Evolutionary conservation across 1,140 invertebrate genomes (phyloP).

Genomic region (Drosophila paulistorum): DNA sequence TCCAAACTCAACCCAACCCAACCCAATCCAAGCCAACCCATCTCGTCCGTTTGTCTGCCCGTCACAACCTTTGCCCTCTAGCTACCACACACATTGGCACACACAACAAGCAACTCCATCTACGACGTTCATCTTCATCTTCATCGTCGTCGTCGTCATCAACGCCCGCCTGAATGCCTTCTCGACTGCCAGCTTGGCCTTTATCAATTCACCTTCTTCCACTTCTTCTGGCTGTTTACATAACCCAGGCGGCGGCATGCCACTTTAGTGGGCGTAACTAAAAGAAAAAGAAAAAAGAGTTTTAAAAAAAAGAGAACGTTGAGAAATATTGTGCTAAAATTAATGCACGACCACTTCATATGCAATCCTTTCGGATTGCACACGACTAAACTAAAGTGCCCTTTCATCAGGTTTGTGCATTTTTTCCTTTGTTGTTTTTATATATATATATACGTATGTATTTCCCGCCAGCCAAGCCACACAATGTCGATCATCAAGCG

Average conservation of each 20-base stretch:
- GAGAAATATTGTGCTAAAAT: slow-evolving; percentile 64
- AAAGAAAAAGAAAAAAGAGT: slow-evolving; percentile 18
- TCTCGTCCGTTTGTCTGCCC: neutral
- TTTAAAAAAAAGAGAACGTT: slow-evolving; percentile 1
- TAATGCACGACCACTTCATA: slow-evolving; percentile 68
- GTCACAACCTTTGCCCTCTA: slow-evolving; percentile 48
- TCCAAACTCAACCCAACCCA: neutral
- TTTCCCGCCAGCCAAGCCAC: slow-evolving; percentile 21
- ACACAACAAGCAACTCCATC: slow-evolving; percentile 30
- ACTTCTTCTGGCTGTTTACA: slow-evolving; percentile 65
- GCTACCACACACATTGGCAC: slow-evolving; percentile 30
- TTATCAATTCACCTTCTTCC: slow-evolving; percentile 58
- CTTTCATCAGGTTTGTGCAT: slow-evolving; percentile 61
- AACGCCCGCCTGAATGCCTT: slow-evolving; percentile 41
- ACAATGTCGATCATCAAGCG: slow-evolving; percentile 65
- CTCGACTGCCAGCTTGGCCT: slow-evolving; percentile 51
- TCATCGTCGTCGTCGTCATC: slow-evolving; percentile 50
- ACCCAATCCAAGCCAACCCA: neutral
- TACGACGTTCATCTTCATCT: slow-evolving; percentile 25
- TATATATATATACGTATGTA: slow-evolving; percentile 23
- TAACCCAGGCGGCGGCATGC: slow-evolving; percentile 72
- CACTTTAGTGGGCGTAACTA: slow-evolving; percentile 65
- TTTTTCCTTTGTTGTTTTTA: slow-evolving; percentile 39
- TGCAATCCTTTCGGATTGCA: slow-evolving; percentile 25
- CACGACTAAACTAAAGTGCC: slow-evolving; percentile 54